phyloP scores from a whole-genome alignment of 2,797 vertebrate genomes.

The Falco biarmicus region DNA sequence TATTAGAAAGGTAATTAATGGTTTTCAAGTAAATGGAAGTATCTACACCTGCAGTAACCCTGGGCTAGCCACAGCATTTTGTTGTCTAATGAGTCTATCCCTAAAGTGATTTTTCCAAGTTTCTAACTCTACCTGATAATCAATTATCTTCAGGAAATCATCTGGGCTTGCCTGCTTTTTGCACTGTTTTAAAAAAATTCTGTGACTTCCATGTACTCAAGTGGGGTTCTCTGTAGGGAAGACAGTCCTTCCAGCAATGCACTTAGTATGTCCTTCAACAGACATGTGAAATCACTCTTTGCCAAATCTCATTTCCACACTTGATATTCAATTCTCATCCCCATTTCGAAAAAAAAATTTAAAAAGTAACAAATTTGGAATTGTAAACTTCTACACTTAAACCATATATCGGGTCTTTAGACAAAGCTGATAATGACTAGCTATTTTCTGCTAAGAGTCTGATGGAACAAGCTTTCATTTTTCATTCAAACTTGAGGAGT shows the following conservation, averaged over 20 bases:
- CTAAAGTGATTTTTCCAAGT: not conserved
- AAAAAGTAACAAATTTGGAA: not conserved
- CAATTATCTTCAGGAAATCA: not conserved
- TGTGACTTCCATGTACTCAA: not conserved
- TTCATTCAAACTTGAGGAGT: not conserved
- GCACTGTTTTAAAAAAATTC: not conserved
- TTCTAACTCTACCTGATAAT: not conserved
- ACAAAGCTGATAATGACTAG: not conserved
- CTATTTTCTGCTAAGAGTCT: not conserved
- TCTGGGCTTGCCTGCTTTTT: not conserved
- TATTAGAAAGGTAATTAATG: not conserved
- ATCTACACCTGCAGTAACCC: not conserved
- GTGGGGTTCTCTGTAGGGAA: not conserved
- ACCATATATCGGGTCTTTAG: not conserved
- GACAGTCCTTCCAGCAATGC: not conserved
- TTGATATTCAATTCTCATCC: not conserved
- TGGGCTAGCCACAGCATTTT: not conserved
- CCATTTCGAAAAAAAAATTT: not conserved
- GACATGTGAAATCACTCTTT: not conserved
- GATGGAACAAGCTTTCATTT: not conserved
- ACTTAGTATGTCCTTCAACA: not conserved
- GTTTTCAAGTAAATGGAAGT: not conserved
- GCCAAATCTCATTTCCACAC: not conserved
- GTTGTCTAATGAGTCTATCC: not conserved
- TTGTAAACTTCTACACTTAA: not conserved